These are phyloP conservation scores for Thripadectes ignobilis DNA, from an alignment of 2,797 vertebrate genomes.

Conservation along the genomic window DNA sequence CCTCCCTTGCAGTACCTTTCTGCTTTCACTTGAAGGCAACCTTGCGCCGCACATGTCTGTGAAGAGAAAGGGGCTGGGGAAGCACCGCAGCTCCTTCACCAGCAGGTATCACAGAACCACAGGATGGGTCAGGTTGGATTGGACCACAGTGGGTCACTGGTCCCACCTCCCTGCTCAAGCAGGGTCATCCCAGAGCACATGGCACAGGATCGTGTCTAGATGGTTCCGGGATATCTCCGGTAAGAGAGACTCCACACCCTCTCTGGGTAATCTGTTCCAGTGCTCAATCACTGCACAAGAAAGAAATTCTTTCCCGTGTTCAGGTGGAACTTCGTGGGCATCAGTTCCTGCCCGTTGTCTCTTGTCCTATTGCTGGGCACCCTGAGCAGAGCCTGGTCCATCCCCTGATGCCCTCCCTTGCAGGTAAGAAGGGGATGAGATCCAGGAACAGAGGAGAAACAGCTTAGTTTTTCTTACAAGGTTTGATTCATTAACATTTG, in stretches of 20 bases:
- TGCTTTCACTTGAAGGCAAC: constrained; percentile 72
- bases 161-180: neutral
- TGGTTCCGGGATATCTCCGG: neutral
- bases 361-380: neutral
- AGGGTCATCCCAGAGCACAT: neutral
- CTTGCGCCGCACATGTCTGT: constrained; percentile 42
- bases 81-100: neutral
- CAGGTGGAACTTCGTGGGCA: neutral
- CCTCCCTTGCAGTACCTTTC: constrained; percentile 68
- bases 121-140: accelerated
- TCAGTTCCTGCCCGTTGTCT: neutral
- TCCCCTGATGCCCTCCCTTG: neutral
- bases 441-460: neutral
- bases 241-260: neutral
- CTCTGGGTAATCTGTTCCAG: neutral
- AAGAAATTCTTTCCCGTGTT: neutral
- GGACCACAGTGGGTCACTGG: neutral
- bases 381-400: neutral
- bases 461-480: accelerated
- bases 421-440: neutral
- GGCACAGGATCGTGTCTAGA: neutral
- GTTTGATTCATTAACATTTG: neutral
- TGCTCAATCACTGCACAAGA: accelerated
- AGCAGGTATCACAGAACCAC: neutral
- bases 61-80: neutral